These are phyloP conservation scores for Drosophila birchii DNA, from an alignment of 2,888 invertebrate species.

Conservation along the genomic window DNA sequence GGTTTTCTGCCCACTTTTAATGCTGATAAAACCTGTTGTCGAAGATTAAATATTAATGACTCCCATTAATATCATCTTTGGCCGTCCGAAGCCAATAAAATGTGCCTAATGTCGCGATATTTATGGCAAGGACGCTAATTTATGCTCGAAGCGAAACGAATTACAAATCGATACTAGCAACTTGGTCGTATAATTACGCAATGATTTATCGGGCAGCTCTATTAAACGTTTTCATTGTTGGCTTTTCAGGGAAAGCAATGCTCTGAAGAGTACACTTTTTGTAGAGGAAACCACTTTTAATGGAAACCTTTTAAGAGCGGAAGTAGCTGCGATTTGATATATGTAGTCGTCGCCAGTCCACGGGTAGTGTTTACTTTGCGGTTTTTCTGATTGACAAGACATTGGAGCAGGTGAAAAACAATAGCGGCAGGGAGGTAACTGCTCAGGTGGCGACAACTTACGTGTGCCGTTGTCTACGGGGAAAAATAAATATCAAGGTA, in stretches of 20 bases:
- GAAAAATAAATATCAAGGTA: background rate
- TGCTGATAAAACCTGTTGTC: slow-evolving; percentile 60
- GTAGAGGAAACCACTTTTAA: slow-evolving; percentile 4
- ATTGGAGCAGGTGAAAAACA: slow-evolving; percentile 63
- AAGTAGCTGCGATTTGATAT: slow-evolving; percentile 56
- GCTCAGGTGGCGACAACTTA: slow-evolving; percentile 6
- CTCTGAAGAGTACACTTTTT: slow-evolving; percentile 2
- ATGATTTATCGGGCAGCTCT: slow-evolving; percentile 22
- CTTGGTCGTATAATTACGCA: slow-evolving; percentile 25
- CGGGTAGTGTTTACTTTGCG: slow-evolving; percentile 49
- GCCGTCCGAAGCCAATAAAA: slow-evolving; percentile 62
- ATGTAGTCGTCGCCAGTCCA: slow-evolving; percentile 30
- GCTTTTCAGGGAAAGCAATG: slow-evolving; percentile 14
- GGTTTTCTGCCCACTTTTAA: slow-evolving; percentile 14
- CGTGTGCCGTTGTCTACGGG: background rate
- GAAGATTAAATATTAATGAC: slow-evolving; percentile 57
- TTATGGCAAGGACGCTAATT: slow-evolving; percentile 60
- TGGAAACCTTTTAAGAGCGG: slow-evolving; percentile 56
- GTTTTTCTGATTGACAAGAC: slow-evolving; percentile 49
- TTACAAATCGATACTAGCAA: slow-evolving; percentile 28
- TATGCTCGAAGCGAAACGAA: slow-evolving; percentile 41
- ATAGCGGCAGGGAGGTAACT: slow-evolving; percentile 12
- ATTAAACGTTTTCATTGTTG: background rate
- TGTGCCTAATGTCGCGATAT: slow-evolving; percentile 54
- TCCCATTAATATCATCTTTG: slow-evolving; percentile 46